Evolutionary conservation across 2,888 invertebrate genomes (phyloP).

Genomic region (Aspidiotus rigidus): DNA sequence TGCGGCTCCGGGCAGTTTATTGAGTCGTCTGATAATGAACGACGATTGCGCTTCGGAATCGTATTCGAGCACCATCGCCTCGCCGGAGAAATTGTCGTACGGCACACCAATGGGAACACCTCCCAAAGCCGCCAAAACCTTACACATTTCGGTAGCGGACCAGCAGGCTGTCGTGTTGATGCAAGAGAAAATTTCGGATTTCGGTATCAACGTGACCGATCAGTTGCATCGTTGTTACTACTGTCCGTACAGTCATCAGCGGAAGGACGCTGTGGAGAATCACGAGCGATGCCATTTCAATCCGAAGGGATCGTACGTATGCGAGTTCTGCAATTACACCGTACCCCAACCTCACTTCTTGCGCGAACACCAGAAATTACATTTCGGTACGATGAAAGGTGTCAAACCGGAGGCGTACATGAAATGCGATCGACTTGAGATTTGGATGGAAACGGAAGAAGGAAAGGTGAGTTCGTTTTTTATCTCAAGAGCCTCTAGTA

Average conservation of each 20-base stretch:
- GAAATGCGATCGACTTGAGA: slow-evolving; percentile 52
- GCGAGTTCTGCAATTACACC: slow-evolving; percentile 74
- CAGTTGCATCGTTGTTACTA: slow-evolving; percentile 60
- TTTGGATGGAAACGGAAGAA: slow-evolving; percentile 49
- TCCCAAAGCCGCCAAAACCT: slow-evolving; percentile 44
- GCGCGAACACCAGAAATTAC: slow-evolving; percentile 68
- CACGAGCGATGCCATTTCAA: slow-evolving; percentile 66
- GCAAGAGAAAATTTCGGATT: slow-evolving; percentile 47
- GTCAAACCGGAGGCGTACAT: slow-evolving; percentile 53
- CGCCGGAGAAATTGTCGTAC: background rate
- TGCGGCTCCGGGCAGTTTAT: background rate
- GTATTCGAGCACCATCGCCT: background rate
- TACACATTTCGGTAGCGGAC: slow-evolving; percentile 53
- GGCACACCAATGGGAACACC: background rate
- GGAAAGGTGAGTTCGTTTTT: slow-evolving; percentile 16
- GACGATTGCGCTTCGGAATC: background rate
- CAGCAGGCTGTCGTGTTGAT: slow-evolving; percentile 54
- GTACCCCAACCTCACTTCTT: slow-evolving; percentile 64
- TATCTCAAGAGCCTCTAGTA: background rate
- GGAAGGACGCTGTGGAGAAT: slow-evolving; percentile 62
- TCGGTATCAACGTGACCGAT: slow-evolving; percentile 48
- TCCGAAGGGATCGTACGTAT: slow-evolving; percentile 56
- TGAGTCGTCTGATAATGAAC: background rate
- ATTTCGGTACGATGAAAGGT: slow-evolving; percentile 56
- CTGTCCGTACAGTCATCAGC: slow-evolving; percentile 70